Evolutionary conservation across 2,113 vertebrate species (phyloP).

Genomic region (Onychorhynchus coronatus): DNA sequence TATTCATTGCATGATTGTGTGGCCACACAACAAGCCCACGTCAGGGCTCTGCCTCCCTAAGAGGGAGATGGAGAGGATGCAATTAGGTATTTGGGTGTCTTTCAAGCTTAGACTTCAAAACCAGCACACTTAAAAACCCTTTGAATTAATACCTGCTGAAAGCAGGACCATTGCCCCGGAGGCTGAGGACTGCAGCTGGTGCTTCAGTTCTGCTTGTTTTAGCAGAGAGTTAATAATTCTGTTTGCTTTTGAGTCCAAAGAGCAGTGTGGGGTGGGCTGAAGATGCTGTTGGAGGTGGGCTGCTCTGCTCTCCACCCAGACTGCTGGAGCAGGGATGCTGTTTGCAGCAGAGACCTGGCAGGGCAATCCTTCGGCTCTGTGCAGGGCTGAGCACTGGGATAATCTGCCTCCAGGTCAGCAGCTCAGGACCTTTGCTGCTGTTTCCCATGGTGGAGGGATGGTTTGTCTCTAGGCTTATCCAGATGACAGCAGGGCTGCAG

Average conservation of each 20-base stretch:
- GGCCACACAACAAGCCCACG: not conserved
- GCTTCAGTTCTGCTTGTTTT: not conserved
- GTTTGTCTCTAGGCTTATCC: not conserved
- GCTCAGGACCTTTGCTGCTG: not conserved
- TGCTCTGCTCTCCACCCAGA: not conserved
- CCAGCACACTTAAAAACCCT: not conserved
- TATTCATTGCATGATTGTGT: slow-evolving; percentile 11
- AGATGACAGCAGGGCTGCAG: not conserved
- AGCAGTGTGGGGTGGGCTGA: not conserved
- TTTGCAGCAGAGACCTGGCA: not conserved
- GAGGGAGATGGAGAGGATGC: not conserved
- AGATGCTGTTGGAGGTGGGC: not conserved
- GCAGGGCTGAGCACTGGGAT: not conserved
- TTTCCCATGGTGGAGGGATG: not conserved
- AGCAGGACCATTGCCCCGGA: not conserved
- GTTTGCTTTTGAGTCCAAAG: not conserved
- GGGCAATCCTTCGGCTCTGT: not conserved
- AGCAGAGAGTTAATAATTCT: not conserved
- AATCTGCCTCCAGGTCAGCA: not conserved
- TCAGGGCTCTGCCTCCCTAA: slow-evolving; percentile 6
- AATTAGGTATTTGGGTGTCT: not conserved
- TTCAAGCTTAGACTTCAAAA: slow-evolving; percentile 47
- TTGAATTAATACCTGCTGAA: slow-evolving; percentile 22
- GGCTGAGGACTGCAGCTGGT: slow-evolving; percentile 39
- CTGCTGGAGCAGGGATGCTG: not conserved